These are phyloP conservation scores for Unio delphinus DNA, from an alignment of 2,888 invertebrate genomes.

Conservation along the genomic window DNA sequence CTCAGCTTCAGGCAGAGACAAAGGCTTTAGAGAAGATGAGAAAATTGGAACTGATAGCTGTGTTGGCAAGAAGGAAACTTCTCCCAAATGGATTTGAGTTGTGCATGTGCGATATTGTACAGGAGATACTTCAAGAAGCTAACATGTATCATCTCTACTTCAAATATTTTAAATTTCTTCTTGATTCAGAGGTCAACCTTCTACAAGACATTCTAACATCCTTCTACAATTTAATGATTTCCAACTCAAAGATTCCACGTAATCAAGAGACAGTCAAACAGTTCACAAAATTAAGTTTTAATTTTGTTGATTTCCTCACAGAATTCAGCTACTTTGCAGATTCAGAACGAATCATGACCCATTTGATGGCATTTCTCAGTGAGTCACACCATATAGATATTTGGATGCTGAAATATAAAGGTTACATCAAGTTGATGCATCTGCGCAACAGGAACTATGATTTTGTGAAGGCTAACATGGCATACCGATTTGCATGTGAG, in stretches of 20 bases:
- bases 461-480: constrained; percentile 48
- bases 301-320: constrained; percentile 53
- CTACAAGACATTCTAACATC: constrained; percentile 51
- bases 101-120: constrained; percentile 59
- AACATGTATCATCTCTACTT: constrained; percentile 56
- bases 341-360: constrained; percentile 51
- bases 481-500: constrained; percentile 53
- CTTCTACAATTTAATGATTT: constrained; percentile 46
- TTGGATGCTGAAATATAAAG: constrained; percentile 59
- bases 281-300: constrained; percentile 54
- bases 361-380: constrained; percentile 50
- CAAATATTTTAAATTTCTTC: constrained; percentile 56
- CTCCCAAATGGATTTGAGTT: constrained; percentile 62
- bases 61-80: constrained; percentile 48
- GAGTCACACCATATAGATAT: constrained; percentile 53
- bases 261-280: constrained; percentile 48
- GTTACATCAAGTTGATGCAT: constrained; percentile 59
- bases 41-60: constrained; percentile 58
- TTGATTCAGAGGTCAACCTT: constrained; percentile 45
- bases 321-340: constrained; percentile 52
- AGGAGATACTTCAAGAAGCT: constrained; percentile 54
- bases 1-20: constrained; percentile 49
- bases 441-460: constrained; percentile 57
- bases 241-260: constrained; percentile 42
- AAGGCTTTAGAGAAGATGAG: constrained; percentile 51